Evolutionary conservation across 2,888 invertebrate genomes (phyloP).

Genomic region (Chymomyza fuscimana): DNA sequence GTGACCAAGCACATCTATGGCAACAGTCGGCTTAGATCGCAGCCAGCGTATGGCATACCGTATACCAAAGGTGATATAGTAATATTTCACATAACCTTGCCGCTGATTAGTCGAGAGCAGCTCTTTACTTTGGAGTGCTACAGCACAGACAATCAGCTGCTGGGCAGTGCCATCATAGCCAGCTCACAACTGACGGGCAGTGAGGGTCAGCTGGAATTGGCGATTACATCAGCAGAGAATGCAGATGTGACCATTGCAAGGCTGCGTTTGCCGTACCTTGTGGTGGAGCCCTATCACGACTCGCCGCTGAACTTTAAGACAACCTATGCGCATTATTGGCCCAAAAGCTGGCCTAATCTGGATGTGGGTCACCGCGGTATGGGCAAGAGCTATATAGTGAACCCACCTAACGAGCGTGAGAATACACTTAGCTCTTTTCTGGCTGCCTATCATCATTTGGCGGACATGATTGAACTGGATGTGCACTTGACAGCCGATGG

Average conservation of each 20-base stretch:
- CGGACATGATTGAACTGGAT: slow-evolving; percentile 99
- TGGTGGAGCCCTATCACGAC: slow-evolving; percentile 77
- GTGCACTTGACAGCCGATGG: slow-evolving; percentile 97
- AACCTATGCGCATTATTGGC: slow-evolving; percentile 92
- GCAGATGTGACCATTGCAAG: slow-evolving; percentile 89
- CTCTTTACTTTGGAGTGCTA: slow-evolving; percentile 64
- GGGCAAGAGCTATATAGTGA: slow-evolving; percentile 89
- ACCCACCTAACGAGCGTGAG: slow-evolving; percentile 87
- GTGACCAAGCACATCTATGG: slow-evolving; percentile 72
- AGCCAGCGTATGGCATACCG: slow-evolving; percentile 62
- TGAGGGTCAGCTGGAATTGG: slow-evolving; percentile 86
- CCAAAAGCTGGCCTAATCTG: slow-evolving; percentile 89
- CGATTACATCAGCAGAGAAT: slow-evolving; percentile 84
- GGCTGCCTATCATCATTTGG: slow-evolving; percentile 93
- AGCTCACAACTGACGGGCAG: slow-evolving; percentile 88
- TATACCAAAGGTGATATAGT: slow-evolving; percentile 72
- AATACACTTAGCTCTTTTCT: slow-evolving; percentile 97
- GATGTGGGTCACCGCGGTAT: slow-evolving; percentile 97
- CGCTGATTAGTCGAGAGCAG: slow-evolving; percentile 53
- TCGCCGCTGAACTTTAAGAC: slow-evolving; percentile 86
- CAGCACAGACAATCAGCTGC: slow-evolving; percentile 80
- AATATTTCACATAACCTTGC: slow-evolving; percentile 75
- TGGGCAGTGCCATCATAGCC: slow-evolving; percentile 92
- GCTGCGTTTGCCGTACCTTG: slow-evolving; percentile 83
- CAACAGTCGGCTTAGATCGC: slow-evolving; percentile 65